Evolutionary conservation across 2,113 vertebrate genomes (phyloP).

Genomic region (Felis chaus): DNA sequence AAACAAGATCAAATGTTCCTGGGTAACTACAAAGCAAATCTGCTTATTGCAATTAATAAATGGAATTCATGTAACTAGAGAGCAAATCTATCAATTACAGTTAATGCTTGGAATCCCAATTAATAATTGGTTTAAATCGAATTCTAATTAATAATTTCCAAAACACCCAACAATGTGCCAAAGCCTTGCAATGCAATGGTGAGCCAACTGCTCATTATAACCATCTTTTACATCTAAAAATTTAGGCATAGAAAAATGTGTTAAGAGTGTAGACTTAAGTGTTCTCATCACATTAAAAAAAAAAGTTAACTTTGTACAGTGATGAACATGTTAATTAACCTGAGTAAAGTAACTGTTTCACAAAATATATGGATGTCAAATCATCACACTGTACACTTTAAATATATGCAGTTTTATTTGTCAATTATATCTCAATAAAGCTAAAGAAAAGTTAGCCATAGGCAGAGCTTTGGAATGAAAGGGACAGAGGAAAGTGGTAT

Average conservation of each 20-base stretch:
- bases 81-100: neutral
- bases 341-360: neutral
- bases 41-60: neutral
- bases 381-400: neutral
- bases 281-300: neutral
- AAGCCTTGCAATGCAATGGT: neutral
- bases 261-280: neutral
- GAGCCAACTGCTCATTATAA: neutral
- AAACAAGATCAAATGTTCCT: neutral
- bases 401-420: neutral
- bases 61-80: neutral
- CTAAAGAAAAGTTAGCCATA: neutral
- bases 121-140: neutral
- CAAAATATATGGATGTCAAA: neutral
- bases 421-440: neutral
- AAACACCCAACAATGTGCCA: neutral
- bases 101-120: neutral
- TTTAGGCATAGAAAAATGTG: neutral
- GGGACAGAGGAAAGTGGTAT: neutral
- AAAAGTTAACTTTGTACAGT: neutral
- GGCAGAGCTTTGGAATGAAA: neutral
- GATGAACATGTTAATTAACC: neutral
- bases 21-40: neutral
- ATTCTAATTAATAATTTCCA: neutral
- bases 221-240: neutral